Evolutionary conservation across 2,797 vertebrate genomes (phyloP).

Genomic region (Anas acuta): DNA sequence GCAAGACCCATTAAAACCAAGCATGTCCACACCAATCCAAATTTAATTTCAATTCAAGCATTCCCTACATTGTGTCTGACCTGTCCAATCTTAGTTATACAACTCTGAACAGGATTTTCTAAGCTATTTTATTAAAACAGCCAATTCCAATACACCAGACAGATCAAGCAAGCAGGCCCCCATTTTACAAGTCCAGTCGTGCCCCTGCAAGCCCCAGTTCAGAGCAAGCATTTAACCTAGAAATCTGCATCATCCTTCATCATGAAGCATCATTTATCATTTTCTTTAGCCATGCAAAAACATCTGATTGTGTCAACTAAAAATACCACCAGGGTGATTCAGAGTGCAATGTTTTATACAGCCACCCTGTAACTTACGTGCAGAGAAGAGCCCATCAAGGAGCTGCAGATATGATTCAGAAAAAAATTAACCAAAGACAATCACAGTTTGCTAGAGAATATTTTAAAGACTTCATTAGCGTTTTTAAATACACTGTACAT

Average conservation of each 20-base stretch:
- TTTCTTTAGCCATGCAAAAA: not conserved
- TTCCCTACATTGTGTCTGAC: not conserved
- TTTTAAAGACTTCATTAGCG: not conserved
- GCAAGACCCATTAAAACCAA: not conserved
- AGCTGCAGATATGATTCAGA: not conserved
- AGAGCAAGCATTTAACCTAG: not conserved
- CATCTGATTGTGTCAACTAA: not conserved
- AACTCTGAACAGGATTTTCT: not conserved
- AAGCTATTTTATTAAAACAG: not conserved
- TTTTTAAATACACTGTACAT: not conserved
- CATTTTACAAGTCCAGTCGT: not conserved
- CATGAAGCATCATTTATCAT: not conserved
- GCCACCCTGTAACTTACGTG: not conserved
- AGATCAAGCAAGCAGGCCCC: not conserved
- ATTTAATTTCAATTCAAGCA: not conserved
- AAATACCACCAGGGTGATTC: not conserved
- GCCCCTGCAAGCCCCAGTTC: not conserved
- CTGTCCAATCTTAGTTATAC: not conserved
- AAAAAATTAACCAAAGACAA: not conserved
- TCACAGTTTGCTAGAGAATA: not conserved
- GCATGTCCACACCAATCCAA: not conserved
- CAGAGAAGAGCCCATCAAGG: not conserved
- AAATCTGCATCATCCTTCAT: not conserved
- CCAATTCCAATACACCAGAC: not conserved
- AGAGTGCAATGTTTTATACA: not conserved